Evolutionary conservation across 2,113 vertebrate genomes (phyloP).

Genomic region (Hemiprocne comata): DNA sequence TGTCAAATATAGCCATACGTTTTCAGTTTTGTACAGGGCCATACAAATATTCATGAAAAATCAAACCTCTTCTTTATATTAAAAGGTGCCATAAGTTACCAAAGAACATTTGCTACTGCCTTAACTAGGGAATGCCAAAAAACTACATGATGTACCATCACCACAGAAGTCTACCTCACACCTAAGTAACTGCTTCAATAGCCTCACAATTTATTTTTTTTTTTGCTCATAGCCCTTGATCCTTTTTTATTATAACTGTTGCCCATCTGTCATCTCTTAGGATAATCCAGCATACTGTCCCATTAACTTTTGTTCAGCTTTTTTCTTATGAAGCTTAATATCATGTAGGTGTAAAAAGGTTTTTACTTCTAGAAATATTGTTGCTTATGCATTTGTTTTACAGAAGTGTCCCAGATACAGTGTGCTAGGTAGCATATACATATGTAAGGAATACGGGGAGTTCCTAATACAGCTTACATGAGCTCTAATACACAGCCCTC

Average conservation of each 20-base stretch:
- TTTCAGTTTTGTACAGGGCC: not conserved
- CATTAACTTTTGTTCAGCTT: not conserved
- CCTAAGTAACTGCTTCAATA: not conserved
- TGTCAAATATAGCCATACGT: not conserved
- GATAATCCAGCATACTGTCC: not conserved
- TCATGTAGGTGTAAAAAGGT: not conserved
- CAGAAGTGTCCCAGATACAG: not conserved
- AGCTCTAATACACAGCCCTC: not conserved
- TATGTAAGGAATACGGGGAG: not conserved
- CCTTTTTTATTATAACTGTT: not conserved
- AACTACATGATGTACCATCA: not conserved
- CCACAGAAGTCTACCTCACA: not conserved
- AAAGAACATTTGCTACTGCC: not conserved
- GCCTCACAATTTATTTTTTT: not conserved
- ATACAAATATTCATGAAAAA: not conserved
- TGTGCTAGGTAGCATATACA: not conserved
- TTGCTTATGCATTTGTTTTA: not conserved
- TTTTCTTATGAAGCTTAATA: not conserved
- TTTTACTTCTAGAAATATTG: not conserved
- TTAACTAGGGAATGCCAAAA: not conserved
- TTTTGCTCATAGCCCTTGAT: not conserved
- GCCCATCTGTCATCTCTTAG: not conserved
- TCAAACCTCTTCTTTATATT: not conserved
- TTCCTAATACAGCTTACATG: not conserved
- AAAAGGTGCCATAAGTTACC: not conserved